Percentiles rank a stretch among this genome's conserved stretches.
Conservation (phyloP, 1,140 invertebrate species). For the Drosophila oshimai region DNA sequence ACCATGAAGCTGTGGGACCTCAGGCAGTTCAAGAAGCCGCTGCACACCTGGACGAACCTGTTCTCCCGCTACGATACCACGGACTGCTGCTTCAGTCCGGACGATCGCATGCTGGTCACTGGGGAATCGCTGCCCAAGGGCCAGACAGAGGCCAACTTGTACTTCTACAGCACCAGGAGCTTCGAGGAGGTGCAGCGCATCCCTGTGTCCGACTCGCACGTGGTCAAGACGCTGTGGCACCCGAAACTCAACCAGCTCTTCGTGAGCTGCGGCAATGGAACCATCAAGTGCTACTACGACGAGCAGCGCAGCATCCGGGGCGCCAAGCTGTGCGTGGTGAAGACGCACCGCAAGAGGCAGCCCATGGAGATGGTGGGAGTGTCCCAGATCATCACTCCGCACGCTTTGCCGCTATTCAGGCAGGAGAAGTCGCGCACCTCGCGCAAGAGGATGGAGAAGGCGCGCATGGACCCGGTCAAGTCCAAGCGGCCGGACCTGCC, state of each 20-base stretch:
- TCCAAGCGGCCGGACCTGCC: slow-evolving; percentile 97
- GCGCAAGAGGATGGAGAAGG: slow-evolving; percentile 95
- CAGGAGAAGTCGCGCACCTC: slow-evolving; percentile 95
- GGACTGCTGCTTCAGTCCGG: slow-evolving; percentile 91
- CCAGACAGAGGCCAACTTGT: slow-evolving; percentile 88
- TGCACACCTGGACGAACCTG: slow-evolving; percentile 88
- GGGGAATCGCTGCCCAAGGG: slow-evolving; percentile 91
- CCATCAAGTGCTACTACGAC: slow-evolving; percentile 96
- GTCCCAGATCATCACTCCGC: slow-evolving; percentile 98
- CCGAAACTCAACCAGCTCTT: slow-evolving; percentile 98
- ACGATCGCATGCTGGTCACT: slow-evolving; percentile 94
- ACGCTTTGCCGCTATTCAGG: slow-evolving; percentile 97
- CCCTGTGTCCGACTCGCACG: slow-evolving; percentile 89
- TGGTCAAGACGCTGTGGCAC: slow-evolving; percentile 97
- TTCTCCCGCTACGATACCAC: slow-evolving; percentile 95
- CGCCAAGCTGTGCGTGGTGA: slow-evolving; percentile 94
- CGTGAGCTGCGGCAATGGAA: slow-evolving; percentile 95
- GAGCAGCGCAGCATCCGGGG: slow-evolving; percentile 92
- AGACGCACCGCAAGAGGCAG: slow-evolving; percentile 90
- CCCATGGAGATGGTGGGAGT: slow-evolving; percentile 93
- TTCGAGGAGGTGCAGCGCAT: slow-evolving; percentile 91
- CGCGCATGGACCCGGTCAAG: slow-evolving; percentile 95
- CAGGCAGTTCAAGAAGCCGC: slow-evolving; percentile 90
- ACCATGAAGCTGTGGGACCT: slow-evolving; percentile 98
- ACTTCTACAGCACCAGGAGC: slow-evolving; percentile 92